Evolutionary conservation across 2,797 vertebrate species (phyloP), one percentile per base, ranked within the genome.

Genomic region (Gobionotothen gibberifrons): DNA sequence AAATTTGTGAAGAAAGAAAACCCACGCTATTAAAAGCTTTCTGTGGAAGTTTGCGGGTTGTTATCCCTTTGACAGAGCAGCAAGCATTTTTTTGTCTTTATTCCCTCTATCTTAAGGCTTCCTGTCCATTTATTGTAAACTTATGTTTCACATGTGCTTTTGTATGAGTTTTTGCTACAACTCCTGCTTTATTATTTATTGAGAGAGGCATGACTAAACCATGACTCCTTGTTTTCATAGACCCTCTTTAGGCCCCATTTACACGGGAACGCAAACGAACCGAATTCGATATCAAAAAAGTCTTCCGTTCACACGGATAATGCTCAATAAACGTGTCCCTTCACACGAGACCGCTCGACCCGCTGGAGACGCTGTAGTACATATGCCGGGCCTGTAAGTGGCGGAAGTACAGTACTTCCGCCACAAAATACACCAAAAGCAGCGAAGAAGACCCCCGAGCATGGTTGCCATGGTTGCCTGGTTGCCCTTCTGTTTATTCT

Each of bases 181-280:
- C 48, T 79, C 52, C 51, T 58, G 58, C 46, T 76, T 74, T 88
- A 17, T 47, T 47, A 77, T 81, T 32, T 69, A 89, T 69, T 69
- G 22, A 64, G 70, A 78, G 26, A 66, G 47, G 0, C 51, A 60
- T 19, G 16, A 36, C 22, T 82, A 65, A 77, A 69, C 72, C 21
- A 47, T 64, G 3, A 43, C 36, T 1, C 57, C 61, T 66, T 81
- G 62, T 85, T 82, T 83, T 72, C 42, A 47, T 74, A 63, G 73
- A 67, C 58, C 43, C 51, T 67, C 40, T 36, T 42, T 22, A 73
- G 26, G 26, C 26, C 26, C 26, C 26, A 26, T 26, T 26, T 26
- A 26, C 26, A 26, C 4, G 4, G 26, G 26, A 26, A 26, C 26
- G 26, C 26, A 26, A 26, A 26, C 26, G 4, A 26, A 26, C 26